These are phyloP conservation scores for Siniperca chuatsi DNA, from an alignment of 2,113 vertebrate species.

Conservation along the genomic window DNA sequence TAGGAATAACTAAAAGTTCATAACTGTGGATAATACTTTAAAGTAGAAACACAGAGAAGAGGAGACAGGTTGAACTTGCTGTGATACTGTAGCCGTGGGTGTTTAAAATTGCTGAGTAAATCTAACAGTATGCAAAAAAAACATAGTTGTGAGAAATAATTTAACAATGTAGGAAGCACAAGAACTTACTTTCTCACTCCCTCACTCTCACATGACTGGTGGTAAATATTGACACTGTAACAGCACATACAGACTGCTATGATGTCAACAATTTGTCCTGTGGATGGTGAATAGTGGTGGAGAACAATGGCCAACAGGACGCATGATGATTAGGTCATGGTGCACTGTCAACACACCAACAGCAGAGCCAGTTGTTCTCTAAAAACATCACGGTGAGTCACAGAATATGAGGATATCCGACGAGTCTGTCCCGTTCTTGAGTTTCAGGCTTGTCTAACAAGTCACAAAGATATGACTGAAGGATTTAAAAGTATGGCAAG, in stretches of 20 bases:
- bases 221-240: constrained; percentile 52
- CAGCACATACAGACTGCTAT: background rate
- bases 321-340: constrained; percentile 61
- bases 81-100: background rate
- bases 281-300: constrained; percentile 22
- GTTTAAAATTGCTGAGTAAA: background rate
- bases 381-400: constrained; percentile 33
- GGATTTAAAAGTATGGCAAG: constrained; percentile 15
- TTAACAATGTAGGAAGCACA: background rate
- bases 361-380: constrained; percentile 36
- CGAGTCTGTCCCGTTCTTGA: constrained; percentile 38
- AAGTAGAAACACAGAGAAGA: background rate
- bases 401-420: constrained; percentile 40
- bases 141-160: background rate
- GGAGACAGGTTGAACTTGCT: constrained; percentile 24
- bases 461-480: background rate
- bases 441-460: constrained; percentile 16
- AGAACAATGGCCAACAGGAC: constrained; percentile 66
- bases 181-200: constrained; percentile 7
- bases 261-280: constrained; percentile 38
- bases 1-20: constrained; percentile 20
- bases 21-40: constrained; percentile 18
- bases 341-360: constrained; percentile 23
- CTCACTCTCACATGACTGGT: background rate
- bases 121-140: background rate